A percentile compares a stretch with the other conserved stretches of the same genome.
These are phyloP conservation scores for Gadus chalcogrammus DNA, from an alignment of 2,113 vertebrate species.

Conservation along the genomic window DNA sequence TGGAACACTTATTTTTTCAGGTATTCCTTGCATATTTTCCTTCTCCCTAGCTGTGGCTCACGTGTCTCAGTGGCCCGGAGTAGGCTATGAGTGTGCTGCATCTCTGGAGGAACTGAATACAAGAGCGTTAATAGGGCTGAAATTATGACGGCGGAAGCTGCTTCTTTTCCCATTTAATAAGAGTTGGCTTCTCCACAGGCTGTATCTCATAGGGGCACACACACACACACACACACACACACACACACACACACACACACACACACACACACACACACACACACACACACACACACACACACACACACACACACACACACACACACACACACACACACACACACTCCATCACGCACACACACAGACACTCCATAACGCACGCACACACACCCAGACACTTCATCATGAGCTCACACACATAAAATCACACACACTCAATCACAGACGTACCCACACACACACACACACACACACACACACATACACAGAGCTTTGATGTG, in stretches of 20 bases:
- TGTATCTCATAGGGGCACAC: slow-evolving; percentile 49
- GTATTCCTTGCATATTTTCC: neutral
- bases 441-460: neutral
- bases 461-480: slow-evolving; percentile 13
- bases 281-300: slow-evolving; percentile 13
- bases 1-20: slow-evolving; percentile 22
- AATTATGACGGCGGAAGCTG: slow-evolving; percentile 60
- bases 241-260: slow-evolving; percentile 22
- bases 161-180: slow-evolving; percentile 62
- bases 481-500: slow-evolving; percentile 49
- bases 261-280: slow-evolving; percentile 8
- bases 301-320: neutral
- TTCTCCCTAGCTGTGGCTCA: too few relatives aligned
- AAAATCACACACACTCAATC: slow-evolving; percentile 14
- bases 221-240: neutral
- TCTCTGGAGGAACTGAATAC: slow-evolving; percentile 51
- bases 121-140: slow-evolving; percentile 54
- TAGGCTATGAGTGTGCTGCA: slow-evolving; percentile 34
- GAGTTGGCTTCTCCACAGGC: slow-evolving; percentile 52
- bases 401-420: neutral
- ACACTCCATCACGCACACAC: neutral
- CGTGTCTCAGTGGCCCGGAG: slow-evolving; percentile 32
- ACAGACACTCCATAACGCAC: neutral
- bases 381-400: slow-evolving; percentile 16
- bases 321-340: slow-evolving; percentile 17